These are phyloP conservation scores for Tortricodes alternella DNA, from an alignment of 2,888 invertebrate genomes.

Conservation along the genomic window DNA sequence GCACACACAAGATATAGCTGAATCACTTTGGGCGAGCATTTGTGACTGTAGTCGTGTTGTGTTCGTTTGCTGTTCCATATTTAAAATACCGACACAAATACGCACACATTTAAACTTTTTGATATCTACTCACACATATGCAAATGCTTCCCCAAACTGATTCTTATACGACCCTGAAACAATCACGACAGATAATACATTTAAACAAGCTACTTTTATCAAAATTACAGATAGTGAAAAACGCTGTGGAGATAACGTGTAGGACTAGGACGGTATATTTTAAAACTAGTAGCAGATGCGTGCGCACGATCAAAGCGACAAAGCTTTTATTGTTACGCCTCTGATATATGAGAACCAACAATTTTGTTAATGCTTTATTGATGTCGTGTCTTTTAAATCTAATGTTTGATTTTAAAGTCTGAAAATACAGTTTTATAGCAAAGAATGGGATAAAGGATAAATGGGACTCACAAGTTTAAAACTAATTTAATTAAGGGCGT, in stretches of 20 bases:
- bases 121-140: too few relatives aligned
- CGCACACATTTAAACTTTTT: too few relatives aligned
- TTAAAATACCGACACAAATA: too few relatives aligned
- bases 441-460: not conserved
- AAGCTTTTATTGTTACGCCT: constrained; percentile 45
- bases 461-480: too few relatives aligned
- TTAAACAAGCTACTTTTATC: constrained; percentile 5
- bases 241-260: constrained; percentile 16
- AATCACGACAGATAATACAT: constrained; percentile 8
- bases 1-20: too few relatives aligned
- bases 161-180: constrained; percentile 7
- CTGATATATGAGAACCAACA: constrained; percentile 42
- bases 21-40: too few relatives aligned
- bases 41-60: too few relatives aligned
- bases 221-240: constrained; percentile 26
- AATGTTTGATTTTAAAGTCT: constrained; percentile 35
- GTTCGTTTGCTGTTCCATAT: too few relatives aligned
- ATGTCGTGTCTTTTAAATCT: constrained; percentile 34
- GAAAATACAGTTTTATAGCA: not conserved
- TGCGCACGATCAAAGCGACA: constrained; percentile 43
- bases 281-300: constrained; percentile 32
- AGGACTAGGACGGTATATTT: constrained; percentile 25
- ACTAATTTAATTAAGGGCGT: too few relatives aligned
- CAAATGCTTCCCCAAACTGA: not conserved
- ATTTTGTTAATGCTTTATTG: constrained; percentile 45